Percentiles rank a stretch among this genome's conserved stretches.
phyloP scores from a whole-genome alignment of 2,113 vertebrate species.

The Piliocolobus tephrosceles region DNA sequence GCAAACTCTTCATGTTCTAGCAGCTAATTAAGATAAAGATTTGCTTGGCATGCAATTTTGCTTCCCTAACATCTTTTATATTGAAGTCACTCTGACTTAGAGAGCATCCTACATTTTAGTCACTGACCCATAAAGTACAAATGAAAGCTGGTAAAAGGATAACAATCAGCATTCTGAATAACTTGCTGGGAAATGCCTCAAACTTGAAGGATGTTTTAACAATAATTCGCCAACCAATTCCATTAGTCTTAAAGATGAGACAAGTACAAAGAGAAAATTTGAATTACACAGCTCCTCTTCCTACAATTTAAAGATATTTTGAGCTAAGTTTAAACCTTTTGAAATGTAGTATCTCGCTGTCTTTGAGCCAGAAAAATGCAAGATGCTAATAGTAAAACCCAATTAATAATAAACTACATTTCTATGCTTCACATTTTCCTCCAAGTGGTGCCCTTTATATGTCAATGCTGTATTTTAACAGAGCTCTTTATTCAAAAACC shows the following conservation, averaged over 20 bases:
- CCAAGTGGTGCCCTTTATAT: constrained; percentile 2
- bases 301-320: constrained; percentile 34
- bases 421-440: neutral
- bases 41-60: constrained; percentile 59
- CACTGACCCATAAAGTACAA: constrained; percentile 74
- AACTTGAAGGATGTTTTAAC: constrained; percentile 57
- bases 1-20: constrained; percentile 52
- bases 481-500: neutral
- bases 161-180: constrained; percentile 64
- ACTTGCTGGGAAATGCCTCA: constrained; percentile 58
- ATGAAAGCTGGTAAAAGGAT: constrained; percentile 64
- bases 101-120: constrained; percentile 63
- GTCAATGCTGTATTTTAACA: neutral
- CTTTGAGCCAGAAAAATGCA: constrained; percentile 27
- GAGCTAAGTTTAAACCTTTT: constrained; percentile 32
- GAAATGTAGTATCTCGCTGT: neutral
- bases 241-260: constrained; percentile 48
- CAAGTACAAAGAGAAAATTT: constrained; percentile 1
- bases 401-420: constrained; percentile 20
- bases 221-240: constrained; percentile 36
- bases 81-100: constrained; percentile 51
- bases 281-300: constrained; percentile 21
- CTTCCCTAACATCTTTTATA: constrained; percentile 64
- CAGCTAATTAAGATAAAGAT: constrained; percentile 77
- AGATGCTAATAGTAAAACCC: neutral